Base-by-base conservation (phyloP, 2,888 invertebrate species). In the Heteromyza rotundicornis region DNA sequence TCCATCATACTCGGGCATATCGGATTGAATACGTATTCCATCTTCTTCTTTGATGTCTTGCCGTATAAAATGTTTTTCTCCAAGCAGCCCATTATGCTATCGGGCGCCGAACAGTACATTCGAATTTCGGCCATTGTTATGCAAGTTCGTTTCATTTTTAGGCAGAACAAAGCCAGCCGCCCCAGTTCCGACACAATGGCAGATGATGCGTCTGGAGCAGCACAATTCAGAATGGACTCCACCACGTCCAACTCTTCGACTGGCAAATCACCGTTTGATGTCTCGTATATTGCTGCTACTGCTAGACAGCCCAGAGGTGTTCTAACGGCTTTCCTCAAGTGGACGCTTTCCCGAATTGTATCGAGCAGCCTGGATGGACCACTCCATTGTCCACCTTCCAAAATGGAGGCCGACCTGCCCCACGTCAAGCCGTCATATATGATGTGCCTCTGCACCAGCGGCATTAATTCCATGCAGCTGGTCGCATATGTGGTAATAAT, bases 261-360 rank as follows among this genome's bases (percentile, higher is more conserved):
- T 2, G 84, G 84, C 24, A 84, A 69, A 57, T 78, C 78, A 27
- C 82, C 81, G 22, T 79, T 81, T 22, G 77, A 77, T 58, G 84
- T 84, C 70, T 86, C 86, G 68, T 85, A 86, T 20, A 86, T 82
- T 14, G 85, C 82, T 64, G 86, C 85, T 20, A 86, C 76, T 67
- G 85, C 84, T 36, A 86, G 75, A 79, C 86, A 86, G 51, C 86
- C 86, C 0, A 86, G 79, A 2, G 86, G 86, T 67, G 86, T 85
- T 65, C 85, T 83, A 1, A 85, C 85, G 32, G 86, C 79, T 64
- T 81, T 81, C 53, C 82, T 75, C 7, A 84, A 73, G 57, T 78
- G 76, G 7, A 81, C 78, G 65, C 84, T 84, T 23, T 82, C 81
- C 68, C 81, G 82, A 53, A 84, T 74, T 57, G 80, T 79, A 67